Conservation (phyloP, 2,797 vertebrate genomes). For the Salarias fasciatus region DNA sequence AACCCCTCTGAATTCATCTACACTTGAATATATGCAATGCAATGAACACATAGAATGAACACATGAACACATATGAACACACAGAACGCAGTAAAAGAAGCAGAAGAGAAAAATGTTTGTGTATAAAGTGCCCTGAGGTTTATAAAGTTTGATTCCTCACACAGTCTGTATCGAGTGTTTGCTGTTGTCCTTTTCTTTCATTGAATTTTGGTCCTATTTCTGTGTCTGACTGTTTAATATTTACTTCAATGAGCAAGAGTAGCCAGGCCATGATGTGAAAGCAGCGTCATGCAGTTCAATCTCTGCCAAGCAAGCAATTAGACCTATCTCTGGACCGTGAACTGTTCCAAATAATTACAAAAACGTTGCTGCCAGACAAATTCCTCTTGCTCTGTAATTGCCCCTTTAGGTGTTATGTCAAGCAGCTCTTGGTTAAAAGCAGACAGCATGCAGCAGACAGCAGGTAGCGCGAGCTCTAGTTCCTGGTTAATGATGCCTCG, state of each 20-base stretch:
- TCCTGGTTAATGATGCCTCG: conserved; percentile 73
- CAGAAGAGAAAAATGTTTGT: too few relatives aligned
- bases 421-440: conserved; percentile 46
- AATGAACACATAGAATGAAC: too few relatives aligned
- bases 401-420: conserved; percentile 38
- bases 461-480: conserved; percentile 50
- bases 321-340: conserved; percentile 22
- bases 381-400: conserved; percentile 39
- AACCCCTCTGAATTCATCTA: too few relatives aligned
- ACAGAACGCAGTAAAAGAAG: too few relatives aligned
- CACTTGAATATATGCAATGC: too few relatives aligned
- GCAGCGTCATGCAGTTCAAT: conserved; percentile 3
- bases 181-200: too few relatives aligned
- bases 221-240: neutral
- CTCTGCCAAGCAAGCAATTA: conserved; percentile 33
- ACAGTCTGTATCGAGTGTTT: too few relatives aligned
- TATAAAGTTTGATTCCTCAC: too few relatives aligned
- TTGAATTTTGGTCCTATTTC: too few relatives aligned
- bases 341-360: conserved; percentile 40
- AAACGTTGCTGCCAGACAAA: conserved; percentile 6
- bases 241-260: neutral
- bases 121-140: too few relatives aligned
- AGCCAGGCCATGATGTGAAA: conserved; percentile 10
- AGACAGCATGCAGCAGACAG: conserved; percentile 34
- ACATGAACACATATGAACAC: too few relatives aligned